A percentile compares a stretch with the other conserved stretches of the same genome.
Conservation (phyloP, 2,888 invertebrate genomes). For the Ormyrus nitidulus region DNA sequence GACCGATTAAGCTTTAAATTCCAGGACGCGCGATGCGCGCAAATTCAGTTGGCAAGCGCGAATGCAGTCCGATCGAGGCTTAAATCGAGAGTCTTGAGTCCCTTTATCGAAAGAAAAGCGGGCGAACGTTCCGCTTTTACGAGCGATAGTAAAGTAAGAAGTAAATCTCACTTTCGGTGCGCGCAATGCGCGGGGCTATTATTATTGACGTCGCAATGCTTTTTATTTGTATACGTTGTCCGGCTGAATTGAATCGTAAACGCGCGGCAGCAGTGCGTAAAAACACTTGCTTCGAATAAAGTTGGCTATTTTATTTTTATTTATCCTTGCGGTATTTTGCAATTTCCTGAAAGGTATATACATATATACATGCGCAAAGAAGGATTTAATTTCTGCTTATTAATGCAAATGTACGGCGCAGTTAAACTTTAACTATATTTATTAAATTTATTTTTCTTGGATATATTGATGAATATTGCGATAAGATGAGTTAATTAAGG, state of each 20-base stretch:
- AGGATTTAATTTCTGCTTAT: no score
- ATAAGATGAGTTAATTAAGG: no score
- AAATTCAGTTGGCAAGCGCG: conserved; percentile 6
- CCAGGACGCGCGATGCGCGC: background rate
- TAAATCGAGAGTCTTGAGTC: no score
- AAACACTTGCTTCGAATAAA: background rate
- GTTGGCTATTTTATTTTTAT: background rate
- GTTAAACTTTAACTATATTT: no score
- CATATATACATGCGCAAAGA: no score
- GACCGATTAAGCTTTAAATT: conserved; percentile 25
- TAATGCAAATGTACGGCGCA: no score
- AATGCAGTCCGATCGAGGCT: conserved; percentile 1
- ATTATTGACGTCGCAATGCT: background rate
- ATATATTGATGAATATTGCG: no score
- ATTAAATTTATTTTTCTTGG: no score
- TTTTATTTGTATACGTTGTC: background rate
- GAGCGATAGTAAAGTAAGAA: background rate
- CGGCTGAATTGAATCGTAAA: background rate
- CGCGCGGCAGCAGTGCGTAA: background rate
- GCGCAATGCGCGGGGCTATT: background rate
- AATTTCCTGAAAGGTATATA: background rate
- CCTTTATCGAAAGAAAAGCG: background rate
- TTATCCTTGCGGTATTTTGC: background rate
- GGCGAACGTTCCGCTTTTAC: background rate
- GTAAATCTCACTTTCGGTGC: background rate